Base-by-base conservation (phyloP, 2,113 vertebrate genomes). In the Parus major region DNA sequence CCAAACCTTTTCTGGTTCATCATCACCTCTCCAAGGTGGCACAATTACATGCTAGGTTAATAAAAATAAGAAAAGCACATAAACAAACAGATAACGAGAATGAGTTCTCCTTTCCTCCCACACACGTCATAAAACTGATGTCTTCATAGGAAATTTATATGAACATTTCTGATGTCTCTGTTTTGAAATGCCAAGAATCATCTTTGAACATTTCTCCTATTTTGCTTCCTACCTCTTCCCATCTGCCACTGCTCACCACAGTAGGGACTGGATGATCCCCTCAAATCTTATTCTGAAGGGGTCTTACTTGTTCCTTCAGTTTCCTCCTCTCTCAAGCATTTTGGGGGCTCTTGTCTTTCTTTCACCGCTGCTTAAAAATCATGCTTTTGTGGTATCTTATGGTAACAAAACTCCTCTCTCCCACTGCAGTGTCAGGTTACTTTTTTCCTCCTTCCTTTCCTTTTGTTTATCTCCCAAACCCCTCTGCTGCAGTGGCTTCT, bases 181-280 rank as follows among this genome's bases (percentile, higher is more conserved):
- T 69, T 91, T n/a, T 52, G 35, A 76, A 72, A 16, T 16, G 33
- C 29, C 25, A 12, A 53, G 52, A 61, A 65, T 78, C 7, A n/a
- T 64, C 29, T 75, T 44, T 28, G 35, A 88, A 53, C 7, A 22
- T 71, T 63, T 64, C 13, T 66, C 49, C 39, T 29, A 44, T 41
- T 44, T 15, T 1, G 5, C 8, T 11, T 64, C 21, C 29, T 56
- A 7, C 36, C 11, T 83, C 31, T 24, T 83, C 36, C 47, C 16
- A 21, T 28, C 21, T 71, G 29, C 28, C 47, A 21, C 56, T 12
- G 9, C 46, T 72, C n/a, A 46, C 7, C 31, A 56, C 27, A n/a
- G 10, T 64, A 4, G 3, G 81, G 57, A 59, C 10, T 0, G 0
- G 12, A 59, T 39, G 15, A 12, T 78, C 10, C 14, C 25, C 24